A percentile compares a stretch with the other conserved stretches of the same genome.
phyloP scores from a whole-genome alignment of 2,797 vertebrate species.

The Hipposideros larvatus region DNA sequence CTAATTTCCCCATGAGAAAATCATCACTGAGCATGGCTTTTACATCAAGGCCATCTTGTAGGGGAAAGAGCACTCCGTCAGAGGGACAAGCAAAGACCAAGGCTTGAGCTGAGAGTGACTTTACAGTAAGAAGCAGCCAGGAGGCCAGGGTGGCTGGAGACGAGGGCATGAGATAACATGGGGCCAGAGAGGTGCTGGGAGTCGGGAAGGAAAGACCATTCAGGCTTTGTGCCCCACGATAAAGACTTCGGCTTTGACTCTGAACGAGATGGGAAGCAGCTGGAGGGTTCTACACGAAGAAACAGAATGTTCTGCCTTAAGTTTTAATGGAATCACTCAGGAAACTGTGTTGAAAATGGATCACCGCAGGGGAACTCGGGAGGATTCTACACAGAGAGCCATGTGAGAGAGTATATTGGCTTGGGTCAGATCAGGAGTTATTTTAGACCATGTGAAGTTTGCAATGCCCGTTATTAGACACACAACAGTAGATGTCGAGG shows the following conservation, averaged over 20 bases:
- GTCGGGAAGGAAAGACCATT: not conserved
- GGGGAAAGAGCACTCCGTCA: not conserved
- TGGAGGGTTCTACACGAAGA: not conserved
- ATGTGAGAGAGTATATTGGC: fast-evolving
- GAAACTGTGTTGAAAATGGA: not conserved
- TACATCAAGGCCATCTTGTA: not conserved
- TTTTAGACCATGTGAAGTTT: fast-evolving
- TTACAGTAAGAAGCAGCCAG: not conserved
- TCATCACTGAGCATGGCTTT: not conserved
- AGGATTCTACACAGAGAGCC: not conserved
- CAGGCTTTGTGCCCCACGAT: not conserved
- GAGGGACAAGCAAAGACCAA: not conserved
- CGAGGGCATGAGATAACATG: not conserved
- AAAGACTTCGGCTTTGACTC: not conserved
- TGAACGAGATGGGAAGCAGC: not conserved
- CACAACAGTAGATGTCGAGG: fast-evolving
- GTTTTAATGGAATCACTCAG: not conserved
- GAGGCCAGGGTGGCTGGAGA: not conserved
- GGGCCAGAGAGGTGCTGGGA: not conserved
- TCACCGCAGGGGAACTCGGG: fast-evolving
- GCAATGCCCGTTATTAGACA: not conserved
- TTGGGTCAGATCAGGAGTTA: not conserved
- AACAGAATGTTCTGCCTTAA: not conserved
- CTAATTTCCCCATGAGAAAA: not conserved
- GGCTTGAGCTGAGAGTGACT: not conserved